Base-by-base conservation (phyloP, 23 tunicate genomes). In the Trididemnum nubilum region DNA sequence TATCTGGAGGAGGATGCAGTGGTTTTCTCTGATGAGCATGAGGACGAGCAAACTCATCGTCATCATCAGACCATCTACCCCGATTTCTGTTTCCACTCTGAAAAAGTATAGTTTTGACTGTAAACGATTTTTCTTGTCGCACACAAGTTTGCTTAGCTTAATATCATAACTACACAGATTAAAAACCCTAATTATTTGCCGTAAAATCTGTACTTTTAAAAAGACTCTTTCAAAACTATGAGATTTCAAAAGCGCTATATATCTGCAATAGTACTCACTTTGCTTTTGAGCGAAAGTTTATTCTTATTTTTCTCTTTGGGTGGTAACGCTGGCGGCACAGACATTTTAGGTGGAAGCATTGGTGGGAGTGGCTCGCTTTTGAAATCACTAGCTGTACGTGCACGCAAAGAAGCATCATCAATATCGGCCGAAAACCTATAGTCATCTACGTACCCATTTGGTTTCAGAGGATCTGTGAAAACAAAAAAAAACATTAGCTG, bases 31-130 rank as follows among this genome's bases (percentile, higher is more conserved):
- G 64, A 32, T 81, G 78, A 31, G 78, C 64, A 0, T 30, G 22
- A 5, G 73, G 75, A 1, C 22, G 28, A 23, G 34, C 57, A 7
- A n/a, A 21, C 18, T 70, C 87, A 25, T 39, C 73, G 21, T 81
- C 97, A 65, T 91, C 90, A 81, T 91, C 97, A 1, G 96, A 90
- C 97, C 97, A 91, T 72, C 75, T 81, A 7, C 90, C 97, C 37
- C 97, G 73, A 2, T 81, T 76, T 65, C 85, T 35, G 30, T 61
- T 85, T 69, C 72, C 54, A 44, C 54, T 44, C 54, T 44, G 54
- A n/a, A n/a, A n/a, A n/a, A n/a, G n/a, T n/a, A n/a, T n/a, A n/a
- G n/a, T n/a, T n/a, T n/a, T n/a, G n/a, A n/a, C n/a, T n/a, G n/a
- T n/a, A n/a, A n/a, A n/a, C n/a, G n/a, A n/a, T n/a, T n/a, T n/a